Evolutionary conservation across 2,113 vertebrate genomes (phyloP).

Genomic region (human (Homo sapiens)): GRCh38 chr2:110399001-110399500

Average conservation of each 20-base stretch:
- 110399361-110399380: not conserved
- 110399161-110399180: not conserved
- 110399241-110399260: not conserved
- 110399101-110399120: not conserved
- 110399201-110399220: not conserved
- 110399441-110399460: rapidly evolving
- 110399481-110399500: slow-evolving; percentile 93
- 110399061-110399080: not conserved
- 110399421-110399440: not conserved
- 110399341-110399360: not conserved
- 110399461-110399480: slow-evolving; percentile 90
- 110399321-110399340: not conserved
- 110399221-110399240: not conserved
- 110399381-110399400: not conserved
- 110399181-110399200: not conserved
- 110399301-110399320: not conserved
- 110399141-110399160: not conserved
- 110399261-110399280: not conserved
- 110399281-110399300: not conserved
- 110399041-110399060: not conserved
- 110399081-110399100: not conserved
- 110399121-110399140: not conserved
- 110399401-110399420: not conserved
- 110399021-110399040: too few relatives aligned
- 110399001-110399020: too few relatives aligned